phyloP scores from a whole-genome alignment of 2,797 vertebrate species.

The Acomys russatus region DNA sequence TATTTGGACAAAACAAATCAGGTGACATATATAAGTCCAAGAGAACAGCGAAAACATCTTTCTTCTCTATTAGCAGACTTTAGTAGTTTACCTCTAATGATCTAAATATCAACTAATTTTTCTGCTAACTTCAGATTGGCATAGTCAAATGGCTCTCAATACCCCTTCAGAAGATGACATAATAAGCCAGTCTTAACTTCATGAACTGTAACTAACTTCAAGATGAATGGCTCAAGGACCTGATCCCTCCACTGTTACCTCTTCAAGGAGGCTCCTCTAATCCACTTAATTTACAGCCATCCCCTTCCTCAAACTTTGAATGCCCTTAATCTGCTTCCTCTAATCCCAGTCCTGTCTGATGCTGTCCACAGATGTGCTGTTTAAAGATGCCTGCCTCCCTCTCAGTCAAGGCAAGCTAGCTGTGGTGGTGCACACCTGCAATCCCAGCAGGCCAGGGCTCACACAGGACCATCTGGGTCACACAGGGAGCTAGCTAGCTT shows the following conservation, averaged over 20 bases:
- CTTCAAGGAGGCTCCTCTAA: background rate
- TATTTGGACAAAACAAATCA: constrained; percentile 9
- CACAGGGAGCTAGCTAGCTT: background rate
- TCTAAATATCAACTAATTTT: constrained; percentile 40
- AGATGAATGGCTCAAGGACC: background rate
- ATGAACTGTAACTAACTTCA: background rate
- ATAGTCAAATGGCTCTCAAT: background rate
- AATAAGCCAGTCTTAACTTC: constrained; percentile 30
- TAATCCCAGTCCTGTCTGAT: background rate
- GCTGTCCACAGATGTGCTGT: background rate
- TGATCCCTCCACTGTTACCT: background rate
- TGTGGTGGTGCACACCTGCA: background rate
- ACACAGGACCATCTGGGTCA: background rate
- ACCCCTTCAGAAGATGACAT: background rate
- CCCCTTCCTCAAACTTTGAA: background rate
- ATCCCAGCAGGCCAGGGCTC: background rate
- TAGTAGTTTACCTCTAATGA: constrained; percentile 29
- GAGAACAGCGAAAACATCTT: constrained; percentile 39
- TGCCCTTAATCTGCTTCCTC: constrained; percentile 23
- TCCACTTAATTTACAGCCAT: constrained; percentile 22
- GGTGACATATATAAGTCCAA: constrained; percentile 31
- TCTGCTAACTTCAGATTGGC: constrained; percentile 50
- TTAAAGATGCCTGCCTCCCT: background rate
- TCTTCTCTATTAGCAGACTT: constrained; percentile 25
- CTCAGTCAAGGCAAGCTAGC: background rate